Evolutionary conservation across 2,888 invertebrate species (phyloP), one percentile per base, ranked within the genome.

Genomic region (Andrena marginata): DNA sequence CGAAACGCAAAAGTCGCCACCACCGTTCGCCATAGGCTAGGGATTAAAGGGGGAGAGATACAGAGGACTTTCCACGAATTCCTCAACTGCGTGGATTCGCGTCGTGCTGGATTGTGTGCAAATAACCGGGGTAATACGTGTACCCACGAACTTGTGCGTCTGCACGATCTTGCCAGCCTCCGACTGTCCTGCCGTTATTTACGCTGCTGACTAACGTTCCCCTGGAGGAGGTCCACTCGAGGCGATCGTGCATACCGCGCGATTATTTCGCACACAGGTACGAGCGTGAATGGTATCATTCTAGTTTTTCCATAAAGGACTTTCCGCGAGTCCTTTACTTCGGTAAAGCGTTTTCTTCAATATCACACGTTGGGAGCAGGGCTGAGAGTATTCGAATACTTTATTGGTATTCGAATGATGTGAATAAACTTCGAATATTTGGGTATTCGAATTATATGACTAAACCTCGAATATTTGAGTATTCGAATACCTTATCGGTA

Each of bases 71-170:
- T 87, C 71, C 72, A 74, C 65, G 81, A 70, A 89, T 87, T 88
- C 86, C 80, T 80, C 68, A 82, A 70, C 83, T 71, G 26, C 69
- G 59, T 72, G 73, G 68, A 75, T 70, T 62, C 67, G 70, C 75
- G 72, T 74, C 51, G 60, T 13, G 56, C 67, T 7, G 84, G 80
- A 88, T 88, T 85, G 85, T 86, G 87, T 89, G 84, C 78, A 84
- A 89, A 85, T 82, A 82, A 69, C 29, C n/a, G 42, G 42, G 70
- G 82, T 87, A 84, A 86, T 72, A 85, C 42, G 42, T 42, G 42
- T 42, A 42, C 82, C 80, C 73, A 71, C 74, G 56, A 62, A 78
- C 62, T 49, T 74, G 60, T 64, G 20, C 48, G 65, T 59, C 20
- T 31, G 78, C n/a, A 42, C 26, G 35, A 26, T 62, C 63, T 20